phyloP scores from a whole-genome alignment of 2,113 vertebrate species.

The Podiceps cristatus region DNA sequence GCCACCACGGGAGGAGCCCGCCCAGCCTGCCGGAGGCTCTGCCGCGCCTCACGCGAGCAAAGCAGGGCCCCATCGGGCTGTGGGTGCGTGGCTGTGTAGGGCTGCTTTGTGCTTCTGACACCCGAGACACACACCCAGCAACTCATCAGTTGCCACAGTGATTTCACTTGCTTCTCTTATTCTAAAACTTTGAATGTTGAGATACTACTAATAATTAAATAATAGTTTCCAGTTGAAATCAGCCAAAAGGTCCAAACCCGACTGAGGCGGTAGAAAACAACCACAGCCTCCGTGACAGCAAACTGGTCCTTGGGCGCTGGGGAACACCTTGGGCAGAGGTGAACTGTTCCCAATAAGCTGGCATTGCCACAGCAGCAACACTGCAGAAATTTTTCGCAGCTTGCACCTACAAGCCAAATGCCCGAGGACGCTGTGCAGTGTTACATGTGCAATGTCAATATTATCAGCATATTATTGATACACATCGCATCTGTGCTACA shows the following conservation, averaged over 20 bases:
- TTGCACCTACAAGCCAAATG: accelerated
- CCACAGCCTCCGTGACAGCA: accelerated
- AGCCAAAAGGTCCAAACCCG: too few species aligned
- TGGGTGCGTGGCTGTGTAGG: accelerated
- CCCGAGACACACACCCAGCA: accelerated
- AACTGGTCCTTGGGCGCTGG: accelerated
- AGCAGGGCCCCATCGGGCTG: neutral
- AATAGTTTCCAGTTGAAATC: neutral
- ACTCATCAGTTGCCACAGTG: accelerated
- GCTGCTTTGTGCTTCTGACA: accelerated
- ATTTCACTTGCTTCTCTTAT: accelerated
- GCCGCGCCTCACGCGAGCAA: too few species aligned
- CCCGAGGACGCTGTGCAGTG: accelerated
- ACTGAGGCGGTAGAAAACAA: accelerated
- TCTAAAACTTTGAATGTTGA: accelerated
- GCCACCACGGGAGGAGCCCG: neutral
- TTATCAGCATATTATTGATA: accelerated
- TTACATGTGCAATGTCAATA: accelerated
- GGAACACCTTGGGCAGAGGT: accelerated
- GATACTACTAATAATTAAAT: too few species aligned
- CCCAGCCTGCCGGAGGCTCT: too few species aligned
- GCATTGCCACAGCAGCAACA: accelerated
- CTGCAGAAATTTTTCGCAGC: accelerated
- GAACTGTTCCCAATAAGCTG: accelerated
- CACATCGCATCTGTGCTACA: accelerated